Evolutionary conservation across 1,140 invertebrate genomes (phyloP).

Genomic region (Sycobia sp.): DNA sequence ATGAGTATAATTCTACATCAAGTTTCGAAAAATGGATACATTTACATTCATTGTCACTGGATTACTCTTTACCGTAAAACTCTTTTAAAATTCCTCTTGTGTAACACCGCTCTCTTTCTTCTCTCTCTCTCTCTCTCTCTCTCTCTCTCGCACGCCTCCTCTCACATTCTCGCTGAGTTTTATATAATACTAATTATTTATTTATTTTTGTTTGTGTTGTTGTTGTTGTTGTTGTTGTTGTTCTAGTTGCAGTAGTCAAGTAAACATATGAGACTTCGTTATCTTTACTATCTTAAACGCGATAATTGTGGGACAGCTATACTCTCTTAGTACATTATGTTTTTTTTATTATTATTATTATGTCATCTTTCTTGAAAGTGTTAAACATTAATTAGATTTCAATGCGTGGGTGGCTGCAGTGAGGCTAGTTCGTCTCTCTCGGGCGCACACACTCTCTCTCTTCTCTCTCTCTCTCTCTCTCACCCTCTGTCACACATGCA

Average conservation of each 20-base stretch:
- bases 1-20: slow-evolving; percentile 65
- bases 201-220: no score
- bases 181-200: no score
- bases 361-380: slow-evolving; percentile 51
- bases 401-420: slow-evolving; percentile 40
- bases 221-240: no score
- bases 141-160: no score
- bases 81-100: slow-evolving; percentile 45
- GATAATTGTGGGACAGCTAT: slow-evolving; percentile 60
- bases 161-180: no score
- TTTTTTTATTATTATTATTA: no score
- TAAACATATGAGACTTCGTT: slow-evolving; percentile 58
- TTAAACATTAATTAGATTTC: slow-evolving; percentile 60
- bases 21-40: slow-evolving; percentile 64
- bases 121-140: no score
- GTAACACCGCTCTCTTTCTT: slow-evolving; percentile 22
- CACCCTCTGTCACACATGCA: background rate
- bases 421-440: slow-evolving; percentile 18
- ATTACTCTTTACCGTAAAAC: slow-evolving; percentile 53
- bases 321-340: slow-evolving; percentile 52
- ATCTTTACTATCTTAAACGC: slow-evolving; percentile 54
- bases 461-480: background rate
- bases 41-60: slow-evolving; percentile 64
- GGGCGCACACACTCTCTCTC: slow-evolving; percentile 20
- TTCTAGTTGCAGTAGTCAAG: slow-evolving; percentile 59